Base-by-base conservation (phyloP, 2,113 vertebrate genomes). In the Bothrops jararaca region DNA sequence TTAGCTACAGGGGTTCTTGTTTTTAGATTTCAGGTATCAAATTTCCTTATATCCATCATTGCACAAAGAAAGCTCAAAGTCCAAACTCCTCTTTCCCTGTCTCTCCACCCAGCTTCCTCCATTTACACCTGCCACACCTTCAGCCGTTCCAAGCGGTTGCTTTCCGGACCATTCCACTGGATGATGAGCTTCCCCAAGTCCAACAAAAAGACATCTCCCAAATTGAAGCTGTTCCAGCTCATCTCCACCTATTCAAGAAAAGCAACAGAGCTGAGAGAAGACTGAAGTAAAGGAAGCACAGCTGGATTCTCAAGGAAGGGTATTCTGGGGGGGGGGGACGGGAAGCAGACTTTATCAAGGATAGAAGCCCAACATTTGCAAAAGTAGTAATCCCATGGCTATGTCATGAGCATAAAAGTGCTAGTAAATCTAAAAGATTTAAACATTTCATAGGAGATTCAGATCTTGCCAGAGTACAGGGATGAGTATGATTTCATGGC, bases 161-260 rank as follows among this genome's bases (percentile, higher is more conserved):
- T 98, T 20, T 97, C 96, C 0, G 98, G 98, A 5, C 98, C 98
- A 0, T 99, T 99, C 98, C 98, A 99, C 93, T 99, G 98, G 90
- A 99, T 88, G n/a, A 99, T 98, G 50, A 98, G 95, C 60, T 98
- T 98, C 2, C 98, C 98, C 18, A 99, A 94, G 92, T 99, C 98
- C 96, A 99, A 94, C 92, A 99, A 96, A 96, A 99, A 99, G 29
- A 98, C 98, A 0, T 99, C 98, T 0, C 98, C 98, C 18, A 23
- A 95, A 94, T 99, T 99, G 96, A 99, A 99, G 95, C 98, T 99
- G 29, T 94, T 97, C 98, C 98, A 99, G 92, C 95, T 98, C 98
- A 99, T 96, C 18, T 98, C 98, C 95, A 99, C 98, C 98, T 99
- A 22, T 39, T 91, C n/a, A 85, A 54, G 0, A 9, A 87, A 50